Conservation (phyloP, 1,140 invertebrate genomes). For the Tribolium castaneum region DNA sequence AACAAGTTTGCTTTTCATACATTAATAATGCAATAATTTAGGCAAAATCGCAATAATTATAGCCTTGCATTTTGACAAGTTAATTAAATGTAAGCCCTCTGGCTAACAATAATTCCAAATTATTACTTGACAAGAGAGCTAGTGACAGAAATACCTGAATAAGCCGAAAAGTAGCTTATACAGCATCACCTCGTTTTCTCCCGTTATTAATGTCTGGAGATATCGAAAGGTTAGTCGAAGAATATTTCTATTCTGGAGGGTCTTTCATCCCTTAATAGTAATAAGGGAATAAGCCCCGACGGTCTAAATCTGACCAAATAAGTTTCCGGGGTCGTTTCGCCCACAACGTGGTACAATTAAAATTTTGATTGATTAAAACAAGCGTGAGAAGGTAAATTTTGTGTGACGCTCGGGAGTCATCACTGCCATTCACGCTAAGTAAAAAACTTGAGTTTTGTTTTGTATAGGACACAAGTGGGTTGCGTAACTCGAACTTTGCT, state of each 20-base stretch:
- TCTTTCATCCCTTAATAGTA: slow-evolving; percentile 17
- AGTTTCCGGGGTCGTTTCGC: neutral
- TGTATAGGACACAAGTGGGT: neutral
- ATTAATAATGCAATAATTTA: neutral
- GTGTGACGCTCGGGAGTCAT: neutral
- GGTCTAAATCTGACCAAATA: slow-evolving; percentile 11
- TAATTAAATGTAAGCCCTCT: neutral
- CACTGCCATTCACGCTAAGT: neutral
- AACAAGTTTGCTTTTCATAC: neutral
- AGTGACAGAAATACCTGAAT: neutral
- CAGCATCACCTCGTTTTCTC: neutral
- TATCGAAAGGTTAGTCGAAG: neutral
- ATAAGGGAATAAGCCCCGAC: slow-evolving; percentile 15
- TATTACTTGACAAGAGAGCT: neutral
- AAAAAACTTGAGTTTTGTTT: slow-evolving; percentile 10
- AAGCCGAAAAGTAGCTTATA: slow-evolving; percentile 27
- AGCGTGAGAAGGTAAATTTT: neutral
- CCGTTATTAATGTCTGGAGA: slow-evolving; percentile 4
- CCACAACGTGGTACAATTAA: neutral
- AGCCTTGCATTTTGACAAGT: neutral
- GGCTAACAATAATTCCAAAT: neutral
- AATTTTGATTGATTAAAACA: neutral
- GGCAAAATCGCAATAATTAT: neutral
- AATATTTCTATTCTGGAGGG: slow-evolving; percentile 25
- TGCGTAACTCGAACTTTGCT: neutral